phyloP scores from a whole-genome alignment of 2,113 vertebrate genomes.

The Tyrannus savana region DNA sequence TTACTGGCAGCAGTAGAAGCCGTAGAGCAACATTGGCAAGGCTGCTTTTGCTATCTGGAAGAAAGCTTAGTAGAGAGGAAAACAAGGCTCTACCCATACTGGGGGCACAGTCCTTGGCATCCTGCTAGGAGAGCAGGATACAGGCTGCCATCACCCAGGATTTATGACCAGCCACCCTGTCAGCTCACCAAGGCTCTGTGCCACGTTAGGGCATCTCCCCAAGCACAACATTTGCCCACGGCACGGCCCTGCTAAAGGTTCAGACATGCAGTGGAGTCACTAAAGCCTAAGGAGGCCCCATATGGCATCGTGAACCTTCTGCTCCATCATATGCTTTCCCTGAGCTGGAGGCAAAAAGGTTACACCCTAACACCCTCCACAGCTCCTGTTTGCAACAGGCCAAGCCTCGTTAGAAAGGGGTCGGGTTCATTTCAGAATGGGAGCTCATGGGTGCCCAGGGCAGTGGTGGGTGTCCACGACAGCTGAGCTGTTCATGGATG shows the following conservation, averaged over 20 bases:
- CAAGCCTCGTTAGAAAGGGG: rapidly evolving
- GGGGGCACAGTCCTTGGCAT: not conserved
- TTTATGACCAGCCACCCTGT: not conserved
- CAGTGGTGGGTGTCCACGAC: rapidly evolving
- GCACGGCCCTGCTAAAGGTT: not conserved
- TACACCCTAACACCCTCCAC: not conserved
- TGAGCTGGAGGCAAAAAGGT: not conserved
- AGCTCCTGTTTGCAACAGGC: not conserved
- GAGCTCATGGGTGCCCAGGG: not conserved
- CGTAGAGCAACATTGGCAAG: constrained; percentile 45
- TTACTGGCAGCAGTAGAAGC: constrained; percentile 30
- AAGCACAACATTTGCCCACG: rapidly evolving
- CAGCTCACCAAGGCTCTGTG: not conserved
- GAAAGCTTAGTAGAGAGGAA: constrained; percentile 12
- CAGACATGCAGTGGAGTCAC: not conserved
- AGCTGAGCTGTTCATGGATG: not conserved
- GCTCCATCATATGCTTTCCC: not conserved
- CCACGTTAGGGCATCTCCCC: not conserved
- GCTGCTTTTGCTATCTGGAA: constrained; percentile 37
- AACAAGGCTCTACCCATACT: not conserved
- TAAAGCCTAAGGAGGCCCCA: not conserved
- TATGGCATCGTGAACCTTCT: not conserved
- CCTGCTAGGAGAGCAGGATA: not conserved
- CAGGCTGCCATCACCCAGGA: not conserved
- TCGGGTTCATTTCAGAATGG: rapidly evolving